Evolutionary conservation across 2,113 vertebrate genomes (phyloP), one percentile per base, ranked within the genome.

Genomic region (Aptenodytes patagonicus): DNA sequence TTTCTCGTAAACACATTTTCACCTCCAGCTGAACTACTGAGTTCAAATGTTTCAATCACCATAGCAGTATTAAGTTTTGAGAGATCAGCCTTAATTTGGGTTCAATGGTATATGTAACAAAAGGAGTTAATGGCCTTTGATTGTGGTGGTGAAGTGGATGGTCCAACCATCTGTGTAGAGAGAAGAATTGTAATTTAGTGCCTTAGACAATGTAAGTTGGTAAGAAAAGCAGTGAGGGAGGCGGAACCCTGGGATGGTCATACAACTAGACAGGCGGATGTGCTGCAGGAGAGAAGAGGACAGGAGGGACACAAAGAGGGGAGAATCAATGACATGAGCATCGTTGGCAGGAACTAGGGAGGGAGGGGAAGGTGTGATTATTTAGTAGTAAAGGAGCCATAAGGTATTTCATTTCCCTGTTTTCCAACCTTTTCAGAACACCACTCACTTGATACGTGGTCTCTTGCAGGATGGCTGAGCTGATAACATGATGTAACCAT

Each of bases 1-100:
- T 93, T 91, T 89, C 85, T 96, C 0, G 0, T 92, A 92, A 97
- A 92, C 69, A 71, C 88, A 19, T 93, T 95, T 94, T 96, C 77
- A 76, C 89, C 77, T 95, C 83, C 49, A 36, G 38, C 26, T 84
- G 88, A 87, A 81, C 83, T 75, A 17, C 77, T 16, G 83, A 64
- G 70, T 66, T 89, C 47, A 81, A 61, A 49, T 49, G 42, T 34
- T 75, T 86, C 64, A 24, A 6, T 81, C 80, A 34, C 51, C 29
- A 9, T 11, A 29, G 64, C 64, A 61, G 38, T 10, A 18, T 46
- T 28, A 44, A 31, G 42, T 84, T 80, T 71, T 84, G 76, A 75
- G 87, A 66, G 52, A 38, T 49, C 66, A 57, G 83, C n/a, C 68
- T 73, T 72, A 57, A 84, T 86, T 77, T 0, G 5, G 9, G 21